Base-by-base conservation (phyloP, 2,797 vertebrate species). In the Sylvia borin region DNA sequence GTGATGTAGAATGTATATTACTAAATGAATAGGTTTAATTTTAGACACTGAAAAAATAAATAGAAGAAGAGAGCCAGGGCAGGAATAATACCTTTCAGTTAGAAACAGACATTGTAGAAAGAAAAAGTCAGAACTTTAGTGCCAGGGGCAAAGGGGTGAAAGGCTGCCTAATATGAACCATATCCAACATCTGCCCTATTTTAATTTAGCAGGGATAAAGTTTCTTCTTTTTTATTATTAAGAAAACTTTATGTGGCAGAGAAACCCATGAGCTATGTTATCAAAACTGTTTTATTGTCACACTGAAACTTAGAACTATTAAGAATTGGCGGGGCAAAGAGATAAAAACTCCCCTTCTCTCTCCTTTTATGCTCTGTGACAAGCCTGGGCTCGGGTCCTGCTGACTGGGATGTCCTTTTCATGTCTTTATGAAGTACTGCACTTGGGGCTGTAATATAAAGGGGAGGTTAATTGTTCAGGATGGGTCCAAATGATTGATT, bases 141-240 rank as follows among this genome's bases (percentile, higher is more conserved):
- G 88, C 84, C 95, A 95, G 95, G 92, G 90, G 77, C 94, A 96
- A 93, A 94, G 81, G 74, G 78, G 70, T 89, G 95, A 81, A 96
- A 91, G 54, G 65, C 78, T 95, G 87, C 5, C 88, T 89, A 93
- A 96, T 97, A 92, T 61, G 83, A 97, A 91, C 88, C 87, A 92
- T 96, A 95, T 76, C 94, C 90, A 95, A 93, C 68, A 95, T 93
- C 88, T 96, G 89, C 93, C 92, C 93, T 93, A 83, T 96, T 97
- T 96, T 96, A 93, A 97, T 97, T 96, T 97, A 96, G 88, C 84
- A 57, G 93, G 90, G 86, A 91, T 97, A 97, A 91, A 90, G 84
- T 97, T 97, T 95, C 92, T 93, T 95, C 92, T 93, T 88, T 91
- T 96, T 97, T 97, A 95, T 97, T 97, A 95, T 93, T 95, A 95